Evolutionary conservation across 2,113 vertebrate species (phyloP).

Genomic region (Nicator chloris): DNA sequence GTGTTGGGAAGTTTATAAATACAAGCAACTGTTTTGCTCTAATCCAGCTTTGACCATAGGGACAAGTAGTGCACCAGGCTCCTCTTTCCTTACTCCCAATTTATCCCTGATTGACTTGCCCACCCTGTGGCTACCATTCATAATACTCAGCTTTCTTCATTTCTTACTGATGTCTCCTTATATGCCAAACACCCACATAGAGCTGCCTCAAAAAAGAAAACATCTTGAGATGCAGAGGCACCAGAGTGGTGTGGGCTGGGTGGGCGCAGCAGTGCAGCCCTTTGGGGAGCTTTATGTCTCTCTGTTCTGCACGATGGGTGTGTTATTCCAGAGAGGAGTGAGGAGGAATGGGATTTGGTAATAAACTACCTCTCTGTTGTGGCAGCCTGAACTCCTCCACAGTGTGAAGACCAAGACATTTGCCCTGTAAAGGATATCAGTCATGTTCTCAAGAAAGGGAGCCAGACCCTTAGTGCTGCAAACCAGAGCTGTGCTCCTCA

Average conservation of each 20-base stretch:
- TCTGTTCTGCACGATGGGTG: neutral
- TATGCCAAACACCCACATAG: neutral
- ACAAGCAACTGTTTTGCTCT: constrained; percentile 32
- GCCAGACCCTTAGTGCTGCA: neutral
- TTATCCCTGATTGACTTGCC: constrained; percentile 31
- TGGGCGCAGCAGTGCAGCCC: neutral
- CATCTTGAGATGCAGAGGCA: neutral
- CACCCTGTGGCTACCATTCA: constrained; percentile 17
- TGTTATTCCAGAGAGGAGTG: neutral
- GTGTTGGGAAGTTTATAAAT: constrained; percentile 47
- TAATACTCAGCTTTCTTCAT: neutral
- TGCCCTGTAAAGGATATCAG: neutral
- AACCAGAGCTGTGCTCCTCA: neutral
- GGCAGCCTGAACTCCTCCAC: neutral
- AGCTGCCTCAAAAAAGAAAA: neutral
- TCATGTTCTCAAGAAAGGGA: neutral
- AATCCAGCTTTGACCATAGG: neutral
- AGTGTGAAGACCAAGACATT: neutral
- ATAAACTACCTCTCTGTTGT: neutral
- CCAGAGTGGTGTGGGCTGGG: neutral
- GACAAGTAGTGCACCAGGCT: neutral
- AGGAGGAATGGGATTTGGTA: neutral
- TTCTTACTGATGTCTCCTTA: neutral
- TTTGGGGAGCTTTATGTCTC: neutral
- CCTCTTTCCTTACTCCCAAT: neutral